phyloP scores from a whole-genome alignment of 2,888 invertebrate genomes.

The Agrochola macilenta region DNA sequence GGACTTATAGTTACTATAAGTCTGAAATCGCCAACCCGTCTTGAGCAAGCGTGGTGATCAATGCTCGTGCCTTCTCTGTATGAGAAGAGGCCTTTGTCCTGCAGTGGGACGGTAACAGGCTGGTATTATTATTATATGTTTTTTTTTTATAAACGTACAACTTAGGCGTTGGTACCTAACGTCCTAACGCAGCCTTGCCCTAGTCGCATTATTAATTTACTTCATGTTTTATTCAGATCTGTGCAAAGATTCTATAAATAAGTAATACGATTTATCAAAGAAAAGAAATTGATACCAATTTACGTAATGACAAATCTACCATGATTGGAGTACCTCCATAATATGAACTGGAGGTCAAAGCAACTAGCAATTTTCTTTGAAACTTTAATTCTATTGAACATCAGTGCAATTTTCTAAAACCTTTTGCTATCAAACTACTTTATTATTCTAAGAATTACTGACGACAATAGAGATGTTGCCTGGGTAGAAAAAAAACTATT shows the following conservation, averaged over 20 bases:
- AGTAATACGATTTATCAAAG: conserved; percentile 10
- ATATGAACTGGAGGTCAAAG: conserved; percentile 49
- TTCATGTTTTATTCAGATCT: conserved; percentile 1
- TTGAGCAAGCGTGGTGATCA: no score
- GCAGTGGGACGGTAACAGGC: no score
- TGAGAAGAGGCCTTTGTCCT: no score
- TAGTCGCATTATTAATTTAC: neutral
- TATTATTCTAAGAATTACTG: conserved; percentile 40
- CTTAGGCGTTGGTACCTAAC: no score
- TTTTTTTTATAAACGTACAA: no score
- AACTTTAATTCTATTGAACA: conserved; percentile 61
- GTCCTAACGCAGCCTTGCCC: neutral
- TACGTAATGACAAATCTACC: conserved; percentile 6
- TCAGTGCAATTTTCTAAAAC: conserved; percentile 48
- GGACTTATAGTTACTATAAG: no score
- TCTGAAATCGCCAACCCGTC: no score
- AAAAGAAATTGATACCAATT: conserved; percentile 23
- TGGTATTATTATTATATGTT: no score
- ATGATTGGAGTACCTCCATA: conserved; percentile 23
- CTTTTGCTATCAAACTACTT: conserved; percentile 38
- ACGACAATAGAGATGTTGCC: conserved; percentile 28
- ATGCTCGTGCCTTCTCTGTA: no score
- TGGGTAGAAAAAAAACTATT: no score
- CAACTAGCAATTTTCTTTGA: conserved; percentile 56
- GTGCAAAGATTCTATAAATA: conserved; percentile 17